Base-by-base conservation (phyloP, 2,888 invertebrate species). In the Rapana venosa region DNA sequence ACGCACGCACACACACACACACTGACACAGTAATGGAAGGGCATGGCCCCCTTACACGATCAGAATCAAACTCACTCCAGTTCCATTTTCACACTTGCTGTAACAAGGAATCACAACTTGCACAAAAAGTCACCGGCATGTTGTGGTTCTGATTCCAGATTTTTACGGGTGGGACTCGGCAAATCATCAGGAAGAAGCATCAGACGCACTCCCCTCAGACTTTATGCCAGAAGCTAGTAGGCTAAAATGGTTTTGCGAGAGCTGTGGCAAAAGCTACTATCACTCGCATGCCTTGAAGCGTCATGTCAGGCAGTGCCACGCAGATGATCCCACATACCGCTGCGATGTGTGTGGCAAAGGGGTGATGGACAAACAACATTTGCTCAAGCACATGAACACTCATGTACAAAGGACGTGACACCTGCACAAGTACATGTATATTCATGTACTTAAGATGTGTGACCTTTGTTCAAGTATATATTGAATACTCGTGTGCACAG, bases 121-220 rank as follows among this genome's bases (percentile, higher is more conserved):
- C 66, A 66, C 66, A 66, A 17, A 66, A 26, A 66, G 30, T 83
- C 56, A 85, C 30, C 84, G 26, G 84, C 58, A 11, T 85, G 58
- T n/a, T 85, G 30, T 85, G 58, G 47, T 85, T 85, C 84, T 85
- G 84, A 85, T 85, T 85, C 84, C 84, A 85, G 84, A 85, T 85
- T 58, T 20, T 58, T 56, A 30, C 84, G 58, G 5, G 58, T 85
- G 84, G 84, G 58, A 56, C 56, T 30, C 84, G 58, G 30, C 26
- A 58, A 58, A 20, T 30, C 84, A 13, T n/a, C 84, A 85, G 47
- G 58, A 30, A 30, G 58, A 85, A 58, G 58, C 47, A 26, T 56
- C 56, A 36, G 84, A 30, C 30, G 13, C 20, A 30, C 58, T 30
- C 58, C 30, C 56, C 58, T 58, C 58, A 58, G 58, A 85, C 30